Conservation (phyloP, 2,888 invertebrate genomes). For the Sialis lutaria region DNA sequence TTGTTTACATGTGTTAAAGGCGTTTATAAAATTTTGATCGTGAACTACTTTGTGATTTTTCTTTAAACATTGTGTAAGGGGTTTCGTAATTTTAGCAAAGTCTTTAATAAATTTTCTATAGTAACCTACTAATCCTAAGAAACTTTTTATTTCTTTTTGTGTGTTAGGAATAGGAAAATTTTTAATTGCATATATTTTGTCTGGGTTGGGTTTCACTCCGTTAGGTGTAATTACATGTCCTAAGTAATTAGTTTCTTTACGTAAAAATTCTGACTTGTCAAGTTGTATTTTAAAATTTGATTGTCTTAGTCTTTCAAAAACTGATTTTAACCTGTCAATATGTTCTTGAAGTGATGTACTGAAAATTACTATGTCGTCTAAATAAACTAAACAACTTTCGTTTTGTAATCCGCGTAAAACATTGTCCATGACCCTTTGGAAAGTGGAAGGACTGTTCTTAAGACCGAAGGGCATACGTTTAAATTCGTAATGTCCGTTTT, state of each 20-base stretch:
- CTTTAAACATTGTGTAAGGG: not conserved
- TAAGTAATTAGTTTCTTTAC: not conserved
- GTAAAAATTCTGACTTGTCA: not conserved
- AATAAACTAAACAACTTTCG: constrained; percentile 11
- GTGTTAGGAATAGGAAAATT: not conserved
- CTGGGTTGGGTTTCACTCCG: constrained; percentile 2
- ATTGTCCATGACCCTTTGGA: constrained; percentile 17
- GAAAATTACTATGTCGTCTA: constrained; percentile 14
- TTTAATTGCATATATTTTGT: not conserved
- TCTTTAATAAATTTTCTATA: no score
- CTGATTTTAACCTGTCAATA: constrained; percentile 11
- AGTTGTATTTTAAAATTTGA: not conserved
- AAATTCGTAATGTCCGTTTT: constrained; percentile 15
- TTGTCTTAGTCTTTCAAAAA: constrained; percentile 10
- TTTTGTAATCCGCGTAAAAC: constrained; percentile 14
- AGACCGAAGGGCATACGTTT: constrained; percentile 16
- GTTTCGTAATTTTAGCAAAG: not conserved
- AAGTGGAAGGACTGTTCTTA: constrained; percentile 15
- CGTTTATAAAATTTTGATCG: not conserved
- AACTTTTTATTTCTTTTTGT: not conserved
- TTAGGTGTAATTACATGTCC: not conserved
- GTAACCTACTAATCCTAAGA: constrained; percentile 1
- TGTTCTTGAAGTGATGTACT: constrained; percentile 13
- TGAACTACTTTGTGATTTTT: not conserved
- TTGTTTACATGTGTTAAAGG: not conserved